Evolutionary conservation across 2,797 vertebrate species (phyloP), one percentile per base, ranked within the genome.

Genomic region (Gallinago stenura): DNA sequence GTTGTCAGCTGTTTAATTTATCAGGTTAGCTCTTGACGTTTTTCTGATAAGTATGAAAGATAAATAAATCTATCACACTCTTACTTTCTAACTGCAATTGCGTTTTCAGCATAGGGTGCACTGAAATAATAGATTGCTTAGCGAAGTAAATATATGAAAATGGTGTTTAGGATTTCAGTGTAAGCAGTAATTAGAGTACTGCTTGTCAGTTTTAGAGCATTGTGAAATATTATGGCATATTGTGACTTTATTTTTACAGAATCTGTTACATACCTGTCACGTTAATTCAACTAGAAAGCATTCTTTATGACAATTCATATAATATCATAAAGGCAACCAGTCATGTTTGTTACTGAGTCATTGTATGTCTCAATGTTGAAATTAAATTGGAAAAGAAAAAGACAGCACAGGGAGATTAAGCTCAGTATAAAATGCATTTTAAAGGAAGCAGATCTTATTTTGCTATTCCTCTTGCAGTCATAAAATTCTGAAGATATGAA

Each of bases 201-300:
- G 87, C 87, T 94, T 98, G 93, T 94, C 97, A 97, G 93, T 95
- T 98, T 95, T 94, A 96, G 72, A 95, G 84, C 46, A 92, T 62
- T 87, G 86, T 96, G 95, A 98, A 98, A 97, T 97, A 98, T 97
- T 98, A 75, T 98, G 97, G 93, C 97, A 97, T 98, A 97, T 97
- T 97, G 97, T 98, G 93, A 97, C 97, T 98, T 97, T 96, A 96
- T 95, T 97, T 96, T 97, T 89, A 90, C 89, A 91, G 93, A 95
- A 95, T 97, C 84, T 94, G 96, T 96, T 97, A 93, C 96, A 97
- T 96, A 94, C 93, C 95, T 97, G 96, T 97, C 97, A 97, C 64
- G 95, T 95, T 97, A 97, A 97, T 96, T 98, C 97, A 96, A 68
- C 93, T 97, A 83, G 84, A 97, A 97, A 97, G 93, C 83, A 92